Base-by-base conservation (phyloP, 2,888 invertebrate genomes). In the Papilio elwesi region DNA sequence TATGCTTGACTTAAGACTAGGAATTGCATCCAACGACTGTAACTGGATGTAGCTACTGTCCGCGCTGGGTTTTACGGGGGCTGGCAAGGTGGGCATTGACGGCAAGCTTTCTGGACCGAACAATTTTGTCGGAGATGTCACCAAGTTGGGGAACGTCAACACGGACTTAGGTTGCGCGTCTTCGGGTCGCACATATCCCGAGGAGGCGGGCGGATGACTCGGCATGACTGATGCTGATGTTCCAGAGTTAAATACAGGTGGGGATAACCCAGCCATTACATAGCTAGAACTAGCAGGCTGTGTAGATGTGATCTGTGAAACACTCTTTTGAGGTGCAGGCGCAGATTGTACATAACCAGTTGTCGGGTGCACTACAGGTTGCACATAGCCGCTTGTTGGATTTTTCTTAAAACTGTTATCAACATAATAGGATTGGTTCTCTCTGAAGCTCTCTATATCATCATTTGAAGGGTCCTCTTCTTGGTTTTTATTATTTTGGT, bases 71-170 rank as follows among this genome's bases (percentile, higher is more conserved):
- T 93, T 92, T 51, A 85, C 80, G 87, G 76, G 84, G 78, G 79
- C 87, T 77, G 91, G 91, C 91, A 92, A 90, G 87, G 82, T 86
- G 70, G 92, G 91, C 90, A 91, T 88, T 55, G 87, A 83, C 70
- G 93, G 92, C 89, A 92, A 90, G 88, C 90, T 92, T 77, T 93
- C 93, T 12, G 91, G 87, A 66, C 89, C 92, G 73, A 87, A 83
- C 15, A 83, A 77, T 80, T 90, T 91, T 6, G 87, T 85, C 10
- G 89, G 85, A 63, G 87, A 81, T n/a, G 87, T 84, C 65, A 86
- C 89, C 70, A 89, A 78, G 74, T 89, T 88, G 38, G 91, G 86
- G 76, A 91, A 88, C 74, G 87, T 88, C 81, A 88, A 81, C 75
- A 83, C 85, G n/a, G 89, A 85, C 78, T 85, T 88, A 47, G 85